Conservation (phyloP, 2,797 vertebrate genomes). For the Bradypodion ventrale region DNA sequence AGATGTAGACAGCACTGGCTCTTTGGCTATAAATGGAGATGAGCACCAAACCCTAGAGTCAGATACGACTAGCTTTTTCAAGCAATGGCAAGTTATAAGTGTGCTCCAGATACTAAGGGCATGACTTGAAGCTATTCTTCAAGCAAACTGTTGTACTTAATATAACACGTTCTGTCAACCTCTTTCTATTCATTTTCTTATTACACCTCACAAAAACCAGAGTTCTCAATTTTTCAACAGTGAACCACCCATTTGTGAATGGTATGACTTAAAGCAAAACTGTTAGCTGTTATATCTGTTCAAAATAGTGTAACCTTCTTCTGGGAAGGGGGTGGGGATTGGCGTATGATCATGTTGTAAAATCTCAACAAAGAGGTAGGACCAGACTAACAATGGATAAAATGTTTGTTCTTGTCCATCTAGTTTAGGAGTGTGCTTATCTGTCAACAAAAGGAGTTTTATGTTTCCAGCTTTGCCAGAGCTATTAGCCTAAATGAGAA, state of each 20-base stretch:
- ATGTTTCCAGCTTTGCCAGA: constrained; percentile 1
- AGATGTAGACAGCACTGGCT: too few relatives aligned
- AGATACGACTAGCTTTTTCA: too few relatives aligned
- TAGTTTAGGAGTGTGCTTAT: background rate
- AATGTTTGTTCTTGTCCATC: background rate
- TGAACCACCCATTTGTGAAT: background rate
- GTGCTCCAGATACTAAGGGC: background rate
- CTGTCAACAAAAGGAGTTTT: background rate
- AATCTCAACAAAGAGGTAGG: background rate
- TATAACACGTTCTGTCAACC: background rate
- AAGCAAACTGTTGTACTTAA: background rate
- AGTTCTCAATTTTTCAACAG: background rate
- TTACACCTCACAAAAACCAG: background rate
- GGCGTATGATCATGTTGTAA: background rate
- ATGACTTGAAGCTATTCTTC: background rate
- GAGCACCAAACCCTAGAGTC: too few relatives aligned
- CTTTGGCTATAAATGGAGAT: too few relatives aligned
- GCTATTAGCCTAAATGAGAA: constrained; percentile 2
- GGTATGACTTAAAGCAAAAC: background rate
- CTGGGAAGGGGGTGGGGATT: background rate
- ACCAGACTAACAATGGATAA: background rate
- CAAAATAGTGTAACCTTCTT: background rate
- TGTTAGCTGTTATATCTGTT: background rate
- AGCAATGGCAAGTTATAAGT: too few relatives aligned
- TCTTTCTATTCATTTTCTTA: background rate